These are phyloP conservation scores for Euglossa dilemma DNA, from an alignment of 1,140 invertebrate species.

Conservation along the genomic window DNA sequence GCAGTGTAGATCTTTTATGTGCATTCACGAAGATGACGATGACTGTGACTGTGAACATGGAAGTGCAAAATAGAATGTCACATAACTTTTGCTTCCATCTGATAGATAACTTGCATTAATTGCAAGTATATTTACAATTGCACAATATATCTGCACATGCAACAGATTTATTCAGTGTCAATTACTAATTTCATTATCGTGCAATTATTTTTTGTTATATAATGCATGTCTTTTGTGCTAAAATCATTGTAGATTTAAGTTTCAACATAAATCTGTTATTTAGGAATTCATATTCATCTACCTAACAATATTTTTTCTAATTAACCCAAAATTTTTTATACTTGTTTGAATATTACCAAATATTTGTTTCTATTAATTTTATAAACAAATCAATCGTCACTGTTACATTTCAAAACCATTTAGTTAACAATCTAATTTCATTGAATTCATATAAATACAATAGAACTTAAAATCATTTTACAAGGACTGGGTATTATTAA, in stretches of 20 bases:
- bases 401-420: background rate
- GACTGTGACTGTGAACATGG: slow-evolving; percentile 81
- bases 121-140: slow-evolving; percentile 62
- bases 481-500: slow-evolving; percentile 72
- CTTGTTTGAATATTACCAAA: background rate
- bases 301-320: background rate
- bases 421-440: background rate
- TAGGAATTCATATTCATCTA: background rate
- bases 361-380: background rate
- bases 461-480: slow-evolving; percentile 62
- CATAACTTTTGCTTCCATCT: slow-evolving; percentile 69
- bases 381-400: background rate
- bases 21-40: slow-evolving; percentile 81
- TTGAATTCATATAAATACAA: slow-evolving; percentile 12
- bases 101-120: slow-evolving; percentile 55
- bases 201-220: slow-evolving; percentile 33
- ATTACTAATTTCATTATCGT: slow-evolving; percentile 42
- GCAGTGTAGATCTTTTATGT: slow-evolving; percentile 80
- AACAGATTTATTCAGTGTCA: slow-evolving; percentile 54
- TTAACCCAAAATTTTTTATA: background rate
- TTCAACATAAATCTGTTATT: background rate
- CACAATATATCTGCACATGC: slow-evolving; percentile 70
- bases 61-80: slow-evolving; percentile 79
- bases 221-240: slow-evolving; percentile 16
- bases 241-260: slow-evolving; percentile 7